Evolutionary conservation across 2,888 invertebrate genomes (phyloP).

Genomic region (Rambutsinella grinnellia): DNA sequence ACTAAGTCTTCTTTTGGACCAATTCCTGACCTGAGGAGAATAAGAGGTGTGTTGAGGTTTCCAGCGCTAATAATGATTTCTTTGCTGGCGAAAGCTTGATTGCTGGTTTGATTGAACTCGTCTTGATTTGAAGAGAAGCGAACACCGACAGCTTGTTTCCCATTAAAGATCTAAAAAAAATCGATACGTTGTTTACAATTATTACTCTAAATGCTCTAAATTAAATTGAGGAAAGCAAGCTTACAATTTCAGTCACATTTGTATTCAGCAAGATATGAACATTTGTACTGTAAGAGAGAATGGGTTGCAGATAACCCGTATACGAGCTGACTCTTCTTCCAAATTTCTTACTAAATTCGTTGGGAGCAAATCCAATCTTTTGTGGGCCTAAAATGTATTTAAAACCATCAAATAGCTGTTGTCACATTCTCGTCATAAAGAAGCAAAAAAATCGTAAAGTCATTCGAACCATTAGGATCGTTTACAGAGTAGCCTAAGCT

Average conservation of each 20-base stretch:
- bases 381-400: not conserved
- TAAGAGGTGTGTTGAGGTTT: slow-evolving; percentile 2
- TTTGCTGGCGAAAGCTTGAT: slow-evolving; percentile 12
- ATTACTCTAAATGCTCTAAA: too few species aligned
- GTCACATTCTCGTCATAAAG: too few species aligned
- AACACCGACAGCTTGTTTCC: slow-evolving; percentile 4
- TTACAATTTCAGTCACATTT: too few species aligned
- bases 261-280: not conserved
- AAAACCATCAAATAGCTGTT: too few species aligned
- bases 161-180: slow-evolving; percentile 1
- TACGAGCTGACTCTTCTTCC: slow-evolving; percentile 31
- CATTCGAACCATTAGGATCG: slow-evolving; percentile 46
- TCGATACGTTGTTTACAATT: too few species aligned
- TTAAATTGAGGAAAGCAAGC: too few species aligned
- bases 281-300: too few species aligned
- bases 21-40: slow-evolving; percentile 50
- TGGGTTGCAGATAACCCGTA: slow-evolving; percentile 20
- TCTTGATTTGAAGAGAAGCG: too few species aligned
- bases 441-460: not conserved
- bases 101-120: not conserved
- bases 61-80: slow-evolving; percentile 38
- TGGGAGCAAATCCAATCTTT: not conserved
- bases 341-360: slow-evolving; percentile 2
- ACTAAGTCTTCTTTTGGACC: slow-evolving; percentile 34
- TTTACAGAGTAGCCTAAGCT: slow-evolving; percentile 26